Evolutionary conservation across 2,888 invertebrate species (phyloP).

Genomic region (Scaptomyza polygonia): DNA sequence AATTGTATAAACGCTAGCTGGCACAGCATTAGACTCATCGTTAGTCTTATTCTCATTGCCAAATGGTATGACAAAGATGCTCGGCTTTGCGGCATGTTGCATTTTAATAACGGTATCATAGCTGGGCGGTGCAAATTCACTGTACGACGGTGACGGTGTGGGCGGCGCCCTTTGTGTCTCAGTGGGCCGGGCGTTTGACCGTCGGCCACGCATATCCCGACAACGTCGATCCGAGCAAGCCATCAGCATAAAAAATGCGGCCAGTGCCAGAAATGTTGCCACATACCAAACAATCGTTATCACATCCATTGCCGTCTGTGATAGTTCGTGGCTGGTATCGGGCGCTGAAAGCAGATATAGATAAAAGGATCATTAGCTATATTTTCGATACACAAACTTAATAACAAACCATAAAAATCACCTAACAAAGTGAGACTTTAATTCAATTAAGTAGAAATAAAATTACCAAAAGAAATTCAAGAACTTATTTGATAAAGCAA

Average conservation of each 20-base stretch:
- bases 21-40: slow-evolving; percentile 34
- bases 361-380: not conserved
- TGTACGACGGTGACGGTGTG: slow-evolving; percentile 83
- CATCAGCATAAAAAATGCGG: slow-evolving; percentile 84
- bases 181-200: slow-evolving; percentile 42
- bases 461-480: too few species aligned
- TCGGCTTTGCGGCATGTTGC: slow-evolving; percentile 72
- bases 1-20: slow-evolving; percentile 75
- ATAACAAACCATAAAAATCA: too few species aligned
- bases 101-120: slow-evolving; percentile 83
- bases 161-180: slow-evolving; percentile 76
- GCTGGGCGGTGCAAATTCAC: slow-evolving; percentile 84
- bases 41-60: slow-evolving; percentile 44
- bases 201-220: slow-evolving; percentile 51
- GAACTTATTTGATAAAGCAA: too few species aligned
- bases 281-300: slow-evolving; percentile 84
- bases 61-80: slow-evolving; percentile 82
- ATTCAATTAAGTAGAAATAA: too few species aligned
- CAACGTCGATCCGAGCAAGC: slow-evolving; percentile 83
- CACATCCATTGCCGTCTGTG: slow-evolving; percentile 83
- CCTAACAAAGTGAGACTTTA: too few species aligned
- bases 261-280: slow-evolving; percentile 83
- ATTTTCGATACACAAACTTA: too few species aligned
- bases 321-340: slow-evolving; percentile 75
- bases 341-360: slow-evolving; percentile 46